Base-by-base conservation (phyloP, 2,797 vertebrate genomes). In the Spinus pinus region DNA sequence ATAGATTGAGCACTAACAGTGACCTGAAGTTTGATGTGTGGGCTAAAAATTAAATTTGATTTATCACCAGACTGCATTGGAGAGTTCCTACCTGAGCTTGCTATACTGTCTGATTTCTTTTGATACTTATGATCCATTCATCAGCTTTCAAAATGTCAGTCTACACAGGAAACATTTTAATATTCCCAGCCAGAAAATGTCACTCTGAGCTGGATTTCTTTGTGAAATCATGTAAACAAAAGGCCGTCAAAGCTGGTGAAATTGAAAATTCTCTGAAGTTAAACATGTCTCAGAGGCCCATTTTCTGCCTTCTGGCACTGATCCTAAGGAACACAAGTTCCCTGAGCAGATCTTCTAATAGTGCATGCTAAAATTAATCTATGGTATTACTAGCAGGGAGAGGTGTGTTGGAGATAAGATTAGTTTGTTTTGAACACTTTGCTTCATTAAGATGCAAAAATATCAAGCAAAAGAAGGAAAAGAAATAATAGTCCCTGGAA, bases 221-320 rank as follows among this genome's bases (percentile, higher is more conserved):
- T 94, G 81, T 92, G 57, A 91, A 96, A 85, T 56, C 72, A 42
- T 84, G 31, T 81, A 91, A 93, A 92, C 57, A 95, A 95, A 92
- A 95, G 61, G 41, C 44, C 28, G 0, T 57, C 69, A 75, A 53
- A 91, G 56, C 44, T 81, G 56, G 57, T 2, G 8, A 88, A 90
- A 94, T 21, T 62, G 67, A 81, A 87, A 83, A 89, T 65, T 74
- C 50, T 51, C 25, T 72, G 62, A 72, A 84, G 62, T 71, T 90
- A 86, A 84, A 79, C 35, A 46, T 47, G 53, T 74, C 42, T 88
- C 61, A 84, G 62, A 86, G 44, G 77, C 61, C 89, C 56, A 49
- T 66, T 95, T 82, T 28, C 69, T 87, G 46, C 81, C 81, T 95
- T 75, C 78, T 94, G 85, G 54, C 61, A 30, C n/a, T 50, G 44